Evolutionary conservation across 2,113 vertebrate species (phyloP), one percentile per base, ranked within the genome.

Genomic region (Puffinus mauretanicus): DNA sequence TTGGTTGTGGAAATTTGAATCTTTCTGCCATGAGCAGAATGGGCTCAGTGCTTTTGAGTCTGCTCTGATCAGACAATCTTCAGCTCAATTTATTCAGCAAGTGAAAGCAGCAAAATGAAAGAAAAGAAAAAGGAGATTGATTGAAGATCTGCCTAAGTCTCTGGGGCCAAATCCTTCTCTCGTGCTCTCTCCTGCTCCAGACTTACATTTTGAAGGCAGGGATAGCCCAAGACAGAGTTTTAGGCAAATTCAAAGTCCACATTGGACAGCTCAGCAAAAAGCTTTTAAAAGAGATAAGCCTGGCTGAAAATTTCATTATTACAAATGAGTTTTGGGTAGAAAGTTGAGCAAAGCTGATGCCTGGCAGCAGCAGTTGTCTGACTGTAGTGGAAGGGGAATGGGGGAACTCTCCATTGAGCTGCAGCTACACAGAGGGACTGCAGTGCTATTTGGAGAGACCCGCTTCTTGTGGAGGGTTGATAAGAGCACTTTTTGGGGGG

Each of bases 381-480:
- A 32, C 4, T 0, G 0, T 10, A 5, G 47, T 46, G 13, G 20
- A 49, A 78, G 36, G 21, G 18, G 34, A 67, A 6, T 7, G 6
- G 13, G 6, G 38, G 10, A 49, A 11, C 9, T 54, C 27, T 38
- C 13, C 17, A 24, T 13, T 21, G 10, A 38, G 15, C 17, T 52
- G 34, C 21, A 60, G 4, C 10, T 75, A 25, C 49, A 8, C 36
- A n/a, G 62, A 76, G 5, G 26, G 13, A 55, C 30, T 18, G 32
- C 13, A 30, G 44, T 13, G 26, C 1, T 42, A 8, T 34, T 54
- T 73, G 29, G 29, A 60, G 20, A 65, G 10, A 27, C 17, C 9
- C 1, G 1, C 7, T 76, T 91, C 20, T 60, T 0, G 0, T 13
- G 13, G 10, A 77, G 7, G 11, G 16, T 7, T 77, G 52, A 5